Evolutionary conservation across 2,797 vertebrate species (phyloP).

Genomic region (Huso huso): DNA sequence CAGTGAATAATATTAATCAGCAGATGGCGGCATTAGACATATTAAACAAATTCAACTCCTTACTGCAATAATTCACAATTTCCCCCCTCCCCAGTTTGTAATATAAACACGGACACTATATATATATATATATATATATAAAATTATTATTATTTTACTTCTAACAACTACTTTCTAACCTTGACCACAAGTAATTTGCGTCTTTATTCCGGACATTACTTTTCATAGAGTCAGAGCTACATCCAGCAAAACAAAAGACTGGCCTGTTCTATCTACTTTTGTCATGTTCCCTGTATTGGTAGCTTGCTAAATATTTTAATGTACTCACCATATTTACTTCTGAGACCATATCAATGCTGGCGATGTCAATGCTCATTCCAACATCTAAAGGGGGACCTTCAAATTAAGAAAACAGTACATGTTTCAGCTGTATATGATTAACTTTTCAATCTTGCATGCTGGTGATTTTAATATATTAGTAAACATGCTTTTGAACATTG

Average conservation of each 20-base stretch:
- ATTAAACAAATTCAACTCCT: constrained; percentile 10
- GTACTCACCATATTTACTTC: constrained; percentile 85
- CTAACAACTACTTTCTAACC: constrained; percentile 5
- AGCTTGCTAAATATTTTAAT: constrained; percentile 10
- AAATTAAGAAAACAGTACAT: constrained; percentile 19
- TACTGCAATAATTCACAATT: constrained; percentile 9
- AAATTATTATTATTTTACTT: background rate
- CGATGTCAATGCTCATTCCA: constrained; percentile 76
- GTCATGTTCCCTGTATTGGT: background rate
- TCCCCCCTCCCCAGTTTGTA: background rate
- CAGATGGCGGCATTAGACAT: constrained; percentile 39
- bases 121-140: too few relatives aligned
- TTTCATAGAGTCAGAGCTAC: too few relatives aligned
- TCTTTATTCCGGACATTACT: too few relatives aligned
- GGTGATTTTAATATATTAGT: constrained; percentile 49
- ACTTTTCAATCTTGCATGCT: background rate
- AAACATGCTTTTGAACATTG: constrained; percentile 41
- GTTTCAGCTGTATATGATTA: constrained; percentile 3
- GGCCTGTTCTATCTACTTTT: background rate
- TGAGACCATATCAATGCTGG: constrained; percentile 80
- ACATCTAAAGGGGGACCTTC: constrained; percentile 77
- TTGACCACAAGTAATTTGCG: background rate
- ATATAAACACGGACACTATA: too few relatives aligned
- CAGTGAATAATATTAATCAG: constrained; percentile 16
- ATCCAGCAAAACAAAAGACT: too few relatives aligned